phyloP scores from a whole-genome alignment of 2,797 vertebrate genomes.

The Taenioides sp. region DNA sequence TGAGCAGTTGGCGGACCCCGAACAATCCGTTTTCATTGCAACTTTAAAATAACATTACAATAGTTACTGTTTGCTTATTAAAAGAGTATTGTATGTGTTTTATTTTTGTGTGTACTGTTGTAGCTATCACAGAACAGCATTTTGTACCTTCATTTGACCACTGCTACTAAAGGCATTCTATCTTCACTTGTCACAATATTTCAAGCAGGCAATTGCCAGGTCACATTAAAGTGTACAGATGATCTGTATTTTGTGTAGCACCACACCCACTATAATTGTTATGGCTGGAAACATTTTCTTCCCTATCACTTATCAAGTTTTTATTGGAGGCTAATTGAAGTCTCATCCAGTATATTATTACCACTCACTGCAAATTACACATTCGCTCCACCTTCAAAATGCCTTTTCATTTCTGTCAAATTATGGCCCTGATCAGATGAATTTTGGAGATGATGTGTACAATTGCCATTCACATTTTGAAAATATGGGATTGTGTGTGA shows the following conservation, averaged over 20 bases:
- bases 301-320: slow-evolving; percentile 14
- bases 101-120: slow-evolving; percentile 22
- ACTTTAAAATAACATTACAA: slow-evolving; percentile 44
- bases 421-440: neutral
- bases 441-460: neutral
- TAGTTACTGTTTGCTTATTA: slow-evolving; percentile 50
- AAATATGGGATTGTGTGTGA: neutral
- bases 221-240: neutral
- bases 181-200: neutral
- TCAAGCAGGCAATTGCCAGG: neutral
- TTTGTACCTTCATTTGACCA: slow-evolving; percentile 26
- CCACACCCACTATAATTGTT: neutral
- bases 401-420: slow-evolving; percentile 30
- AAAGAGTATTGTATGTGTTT: slow-evolving; percentile 43
- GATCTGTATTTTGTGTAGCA: slow-evolving; percentile 6
- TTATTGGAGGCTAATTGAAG: slow-evolving; percentile 15
- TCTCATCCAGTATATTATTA: slow-evolving; percentile 41
- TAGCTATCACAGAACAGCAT: slow-evolving; percentile 25
- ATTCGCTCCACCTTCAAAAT: slow-evolving; percentile 51
- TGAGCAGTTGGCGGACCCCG: no score
- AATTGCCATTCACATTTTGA: neutral
- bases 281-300: slow-evolving; percentile 18
- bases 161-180: slow-evolving; percentile 3
- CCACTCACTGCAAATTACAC: slow-evolving; percentile 42
- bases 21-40: no score